Conservation (phyloP, 2,113 vertebrate species). For the Ursus arctos region DNA sequence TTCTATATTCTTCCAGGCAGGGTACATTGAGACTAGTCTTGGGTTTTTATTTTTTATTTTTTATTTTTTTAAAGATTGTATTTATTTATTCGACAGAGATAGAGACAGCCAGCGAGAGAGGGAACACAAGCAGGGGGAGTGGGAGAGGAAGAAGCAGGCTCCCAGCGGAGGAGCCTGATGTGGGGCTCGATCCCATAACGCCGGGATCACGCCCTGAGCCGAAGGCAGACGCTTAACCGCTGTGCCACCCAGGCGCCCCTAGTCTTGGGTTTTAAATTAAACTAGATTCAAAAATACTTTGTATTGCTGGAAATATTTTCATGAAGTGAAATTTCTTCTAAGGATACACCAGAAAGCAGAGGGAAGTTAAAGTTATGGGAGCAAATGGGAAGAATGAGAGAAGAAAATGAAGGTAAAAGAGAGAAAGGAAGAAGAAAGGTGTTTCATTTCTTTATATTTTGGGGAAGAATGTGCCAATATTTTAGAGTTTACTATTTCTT, state of each 20-base stretch:
- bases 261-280: slow-evolving; percentile 34
- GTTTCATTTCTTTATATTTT: not conserved
- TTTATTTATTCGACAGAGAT: too few relatives aligned
- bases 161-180: too few relatives aligned
- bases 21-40: not conserved
- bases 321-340: slow-evolving; percentile 1
- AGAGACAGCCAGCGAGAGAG: too few relatives aligned
- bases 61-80: too few relatives aligned
- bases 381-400: not conserved
- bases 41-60: too few relatives aligned
- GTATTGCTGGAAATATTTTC: not conserved
- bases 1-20: not conserved
- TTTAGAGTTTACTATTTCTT: not conserved
- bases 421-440: not conserved
- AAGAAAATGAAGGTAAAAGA: not conserved
- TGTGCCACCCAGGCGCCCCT: too few relatives aligned
- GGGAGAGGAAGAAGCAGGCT: too few relatives aligned
- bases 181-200: too few relatives aligned
- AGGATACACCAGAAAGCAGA: not conserved
- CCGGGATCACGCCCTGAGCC: too few relatives aligned
- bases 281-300: not conserved
- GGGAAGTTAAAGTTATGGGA: not conserved
- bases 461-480: not conserved
- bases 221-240: too few relatives aligned
- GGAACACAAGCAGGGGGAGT: too few relatives aligned